Conservation (phyloP, 2,113 vertebrate species). For the Neopipo cinnamomea region DNA sequence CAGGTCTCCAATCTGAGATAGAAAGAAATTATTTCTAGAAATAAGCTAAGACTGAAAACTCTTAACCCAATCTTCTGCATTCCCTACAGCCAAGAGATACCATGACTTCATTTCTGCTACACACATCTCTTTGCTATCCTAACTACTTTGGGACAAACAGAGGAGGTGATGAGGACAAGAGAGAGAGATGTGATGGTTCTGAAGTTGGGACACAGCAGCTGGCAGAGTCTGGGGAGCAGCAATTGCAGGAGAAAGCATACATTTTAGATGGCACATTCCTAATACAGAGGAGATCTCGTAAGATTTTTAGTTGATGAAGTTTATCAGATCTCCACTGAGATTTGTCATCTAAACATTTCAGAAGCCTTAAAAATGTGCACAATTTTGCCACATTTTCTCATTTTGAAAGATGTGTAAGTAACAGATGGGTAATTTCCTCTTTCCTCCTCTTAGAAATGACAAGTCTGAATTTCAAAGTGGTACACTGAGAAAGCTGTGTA, state of each 20-base stretch:
- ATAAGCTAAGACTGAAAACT: neutral
- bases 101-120: neutral
- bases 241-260: neutral
- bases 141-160: neutral
- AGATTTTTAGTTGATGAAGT: neutral
- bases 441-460: neutral
- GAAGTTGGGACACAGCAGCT: neutral
- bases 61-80: neutral
- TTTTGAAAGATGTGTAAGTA: neutral
- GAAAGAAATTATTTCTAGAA: neutral
- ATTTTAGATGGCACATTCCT: neutral
- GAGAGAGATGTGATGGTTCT: neutral
- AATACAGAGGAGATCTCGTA: neutral
- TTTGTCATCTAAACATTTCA: neutral
- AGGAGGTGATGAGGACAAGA: neutral
- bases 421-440: neutral
- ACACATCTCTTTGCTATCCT: neutral
- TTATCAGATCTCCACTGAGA: neutral
- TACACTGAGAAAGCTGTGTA: neutral
- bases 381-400: neutral
- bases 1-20: neutral
- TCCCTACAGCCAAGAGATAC: neutral
- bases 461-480: neutral
- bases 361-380: neutral
- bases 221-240: neutral